These are phyloP conservation scores for Pristionchus exspectatus DNA, from an alignment of 2,888 invertebrate species.

Conservation along the genomic window DNA sequence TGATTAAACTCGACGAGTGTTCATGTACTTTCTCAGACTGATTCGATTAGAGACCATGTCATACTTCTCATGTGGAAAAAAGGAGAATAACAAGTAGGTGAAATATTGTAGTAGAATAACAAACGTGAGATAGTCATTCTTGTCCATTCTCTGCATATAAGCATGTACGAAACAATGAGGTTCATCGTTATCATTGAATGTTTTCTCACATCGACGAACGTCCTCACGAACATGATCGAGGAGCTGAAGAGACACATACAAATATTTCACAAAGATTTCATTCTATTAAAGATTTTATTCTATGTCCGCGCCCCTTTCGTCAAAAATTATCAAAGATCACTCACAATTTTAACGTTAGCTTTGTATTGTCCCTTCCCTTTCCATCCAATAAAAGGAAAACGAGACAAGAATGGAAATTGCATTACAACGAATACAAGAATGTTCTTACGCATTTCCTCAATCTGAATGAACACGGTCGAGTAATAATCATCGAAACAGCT, in stretches of 20 bases:
- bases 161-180: constrained; percentile 51
- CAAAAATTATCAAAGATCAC: neutral
- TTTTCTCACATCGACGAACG: neutral
- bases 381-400: constrained; percentile 49
- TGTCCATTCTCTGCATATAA: constrained; percentile 53
- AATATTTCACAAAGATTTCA: too few relatives aligned
- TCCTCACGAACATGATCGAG: constrained; percentile 31
- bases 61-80: neutral
- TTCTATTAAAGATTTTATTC: neutral
- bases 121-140: constrained; percentile 49
- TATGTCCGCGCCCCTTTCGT: too few relatives aligned
- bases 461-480: neutral
- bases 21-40: neutral
- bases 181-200: constrained; percentile 11
- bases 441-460: constrained; percentile 46
- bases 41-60: neutral
- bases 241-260: neutral
- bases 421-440: constrained; percentile 29
- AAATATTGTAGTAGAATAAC: neutral
- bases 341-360: neutral
- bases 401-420: constrained; percentile 40
- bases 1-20: neutral
- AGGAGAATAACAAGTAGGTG: neutral
- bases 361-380: constrained; percentile 21
- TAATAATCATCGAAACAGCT: neutral